phyloP scores from a whole-genome alignment of 2,113 vertebrate genomes.

The Seriola dumerili region DNA sequence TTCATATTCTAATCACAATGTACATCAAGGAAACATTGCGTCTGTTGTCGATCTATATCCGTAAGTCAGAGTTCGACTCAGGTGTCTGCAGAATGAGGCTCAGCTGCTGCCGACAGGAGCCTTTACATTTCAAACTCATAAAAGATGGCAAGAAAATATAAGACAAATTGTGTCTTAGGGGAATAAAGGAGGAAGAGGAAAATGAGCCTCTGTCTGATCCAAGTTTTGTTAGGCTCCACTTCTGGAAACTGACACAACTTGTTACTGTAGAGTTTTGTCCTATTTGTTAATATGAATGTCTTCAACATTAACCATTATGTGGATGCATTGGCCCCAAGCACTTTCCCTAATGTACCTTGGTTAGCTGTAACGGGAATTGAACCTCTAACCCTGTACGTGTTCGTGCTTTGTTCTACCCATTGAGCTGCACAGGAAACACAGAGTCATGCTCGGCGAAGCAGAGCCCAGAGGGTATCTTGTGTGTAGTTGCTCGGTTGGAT shows the following conservation, averaged over 20 bases:
- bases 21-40: too few species aligned
- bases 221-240: not conserved
- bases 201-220: not conserved
- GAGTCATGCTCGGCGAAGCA: not conserved
- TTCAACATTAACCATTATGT: not conserved
- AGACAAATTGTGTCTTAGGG: not conserved
- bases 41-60: too few species aligned
- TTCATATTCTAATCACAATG: too few species aligned
- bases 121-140: too few species aligned
- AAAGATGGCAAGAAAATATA: not conserved
- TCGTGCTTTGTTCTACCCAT: not conserved
- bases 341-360: not conserved
- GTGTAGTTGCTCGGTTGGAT: slow-evolving; percentile 39
- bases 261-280: not conserved
- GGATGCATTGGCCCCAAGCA: not conserved
- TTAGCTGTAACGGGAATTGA: not conserved
- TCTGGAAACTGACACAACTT: not conserved
- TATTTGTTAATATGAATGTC: slow-evolving; percentile 1
- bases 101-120: not conserved
- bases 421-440: slow-evolving; percentile 13
- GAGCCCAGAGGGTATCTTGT: slow-evolving; percentile 29
- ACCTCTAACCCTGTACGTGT: slow-evolving; percentile 26
- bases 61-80: too few species aligned
- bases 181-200: not conserved
- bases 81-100: not conserved